Evolutionary conservation across 2,888 invertebrate genomes (phyloP), one percentile per base, ranked within the genome.

Genomic region (Encarsia formosa): DNA sequence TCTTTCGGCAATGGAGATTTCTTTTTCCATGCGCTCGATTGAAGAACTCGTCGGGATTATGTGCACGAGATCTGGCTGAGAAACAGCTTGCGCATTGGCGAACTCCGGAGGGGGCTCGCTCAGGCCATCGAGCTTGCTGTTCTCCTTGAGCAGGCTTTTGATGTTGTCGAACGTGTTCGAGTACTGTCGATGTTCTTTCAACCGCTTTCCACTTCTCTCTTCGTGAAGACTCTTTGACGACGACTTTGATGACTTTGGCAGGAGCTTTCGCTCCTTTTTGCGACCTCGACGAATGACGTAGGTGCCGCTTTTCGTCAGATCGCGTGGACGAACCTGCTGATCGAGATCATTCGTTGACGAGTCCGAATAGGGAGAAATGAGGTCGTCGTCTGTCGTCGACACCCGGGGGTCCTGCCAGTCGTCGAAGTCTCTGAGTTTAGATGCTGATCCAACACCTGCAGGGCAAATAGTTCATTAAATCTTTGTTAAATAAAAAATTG

Each of bases 161-260:
- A 87, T 84, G 67, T 87, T 86, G 76, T 87, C 87, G 70, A 87
- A 88, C 8, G 87, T 87, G 37, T 84, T 85, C 60, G 85, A 86
- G 73, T 85, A 85, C 65, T 86, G 83, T 65, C 84, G 85, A 5
- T 15, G n/a, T 6, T 43, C 43, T n/a, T 37, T 46, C 8, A 53
- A 13, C 78, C 76, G 65, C 77, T 19, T 49, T 2, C 45, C 45
- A 16, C 26, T 31, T 20, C 23, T 23, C 26, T 77, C 68, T 60
- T 77, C 77, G 57, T 79, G 78, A 43, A 78, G 71, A 20, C 77
- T 76, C 60, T 78, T 82, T 20, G 73, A 73, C 13, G 79, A 73
- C 43, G 78, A 79, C 65, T 79, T 79, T 4, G 31, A 23, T n/a
- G n/a, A n/a, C 58, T 80, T 81, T 4, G 81, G 81, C 61, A 87